Base-by-base conservation (phyloP, 2,113 vertebrate genomes). In the Morone chrysops region DNA sequence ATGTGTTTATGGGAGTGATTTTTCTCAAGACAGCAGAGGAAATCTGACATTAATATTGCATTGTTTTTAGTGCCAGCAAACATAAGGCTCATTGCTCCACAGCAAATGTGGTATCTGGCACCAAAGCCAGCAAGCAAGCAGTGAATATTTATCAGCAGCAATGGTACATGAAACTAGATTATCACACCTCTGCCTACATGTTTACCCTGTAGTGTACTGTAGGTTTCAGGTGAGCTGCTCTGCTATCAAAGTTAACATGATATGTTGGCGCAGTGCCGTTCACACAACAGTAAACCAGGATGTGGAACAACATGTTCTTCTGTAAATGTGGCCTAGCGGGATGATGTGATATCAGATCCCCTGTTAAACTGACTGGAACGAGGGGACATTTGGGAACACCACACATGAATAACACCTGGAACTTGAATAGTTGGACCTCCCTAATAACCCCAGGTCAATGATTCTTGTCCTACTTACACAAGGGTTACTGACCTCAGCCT, bases 91-190 rank as follows among this genome's bases (percentile, higher is more conserved):
- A 53, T 83, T 87, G 72, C 60, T 78, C 69, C 16, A 18, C 63
- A 77, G 62, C 61, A 68, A 89, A 80, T 74, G 53, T 81, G 59
- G 50, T 83, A 85, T 79, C 89, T 91, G 88, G 83, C 69, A 75
- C 51, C 63, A 71, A 78, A 86, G 75, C 79, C 66, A 57, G 50
- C 18, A 14, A 78, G 62, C 57, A 20, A 41, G 59, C 16, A 65
- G 78, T 56, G 51, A 82, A 78, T 74, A 56, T 59, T 68, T 86
- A 83, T 80, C 74, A 60, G 41, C 47, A 12, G 6, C 1, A 36
- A 57, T 59, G 63, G 41, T 40, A 60, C 78, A 85, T 59, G 48
- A 60, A 87, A 76, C 50, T 45, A 56, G 62, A 83, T 75, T 57
- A 84, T 83, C 56, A 71, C 81, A 85, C 70, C 45, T 40, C 68